These are phyloP conservation scores for Yponomeuta evonymella DNA, from an alignment of 2,888 invertebrate genomes.

Conservation along the genomic window DNA sequence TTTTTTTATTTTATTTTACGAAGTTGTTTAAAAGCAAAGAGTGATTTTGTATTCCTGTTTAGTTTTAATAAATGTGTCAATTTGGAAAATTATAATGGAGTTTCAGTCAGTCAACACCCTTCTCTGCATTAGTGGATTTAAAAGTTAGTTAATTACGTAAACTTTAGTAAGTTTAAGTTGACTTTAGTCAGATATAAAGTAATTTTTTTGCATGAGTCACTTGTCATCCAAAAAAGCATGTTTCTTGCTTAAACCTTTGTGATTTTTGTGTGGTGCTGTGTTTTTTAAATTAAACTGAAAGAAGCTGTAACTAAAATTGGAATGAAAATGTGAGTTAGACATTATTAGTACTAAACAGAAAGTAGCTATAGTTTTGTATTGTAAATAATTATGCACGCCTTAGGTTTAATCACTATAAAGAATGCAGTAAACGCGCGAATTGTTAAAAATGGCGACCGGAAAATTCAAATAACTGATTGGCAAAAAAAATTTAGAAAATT, in stretches of 20 bases:
- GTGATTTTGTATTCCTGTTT: conserved; percentile 67
- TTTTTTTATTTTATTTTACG: conserved; percentile 40
- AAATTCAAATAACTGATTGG: neutral
- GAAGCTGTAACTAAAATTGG: conserved; percentile 14
- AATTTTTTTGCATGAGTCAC: conserved; percentile 4
- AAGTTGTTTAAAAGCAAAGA: conserved; percentile 51
- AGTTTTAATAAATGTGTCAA: conserved; percentile 66
- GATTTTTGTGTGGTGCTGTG: conserved; percentile 10
- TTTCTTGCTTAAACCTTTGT: neutral
- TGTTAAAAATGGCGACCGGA: neutral
- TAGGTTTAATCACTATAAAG: conserved; percentile 12
- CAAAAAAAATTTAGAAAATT: neutral
- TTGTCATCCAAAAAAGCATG: neutral
- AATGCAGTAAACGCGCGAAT: conserved; percentile 9
- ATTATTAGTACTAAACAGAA: conserved; percentile 10
- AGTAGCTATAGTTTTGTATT: conserved; percentile 11
- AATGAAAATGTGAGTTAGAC: conserved; percentile 16
- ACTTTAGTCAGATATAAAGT: neutral
- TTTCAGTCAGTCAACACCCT: conserved; percentile 77
- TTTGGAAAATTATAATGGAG: conserved; percentile 61
- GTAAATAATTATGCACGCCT: conserved; percentile 14
- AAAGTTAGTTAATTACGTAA: conserved; percentile 17
- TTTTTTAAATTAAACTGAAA: neutral
- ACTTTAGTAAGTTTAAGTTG: neutral
- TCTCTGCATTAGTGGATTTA: conserved; percentile 39